These are phyloP conservation scores for Protodeltote pygarga DNA, from an alignment of 2,888 invertebrate genomes.

Conservation along the genomic window DNA sequence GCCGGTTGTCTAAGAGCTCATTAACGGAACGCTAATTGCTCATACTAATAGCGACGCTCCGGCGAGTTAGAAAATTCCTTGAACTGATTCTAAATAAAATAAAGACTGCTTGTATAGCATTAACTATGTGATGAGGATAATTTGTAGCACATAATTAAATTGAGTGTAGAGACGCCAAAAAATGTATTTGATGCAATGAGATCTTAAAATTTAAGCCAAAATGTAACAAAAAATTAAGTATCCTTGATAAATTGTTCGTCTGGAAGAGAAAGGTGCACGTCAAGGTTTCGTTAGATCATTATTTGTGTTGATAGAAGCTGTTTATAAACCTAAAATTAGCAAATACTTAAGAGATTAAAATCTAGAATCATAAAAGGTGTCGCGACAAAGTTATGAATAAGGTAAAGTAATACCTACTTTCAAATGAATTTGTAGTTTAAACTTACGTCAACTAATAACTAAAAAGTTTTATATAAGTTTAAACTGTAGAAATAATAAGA, in stretches of 20 bases:
- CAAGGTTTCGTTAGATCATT: conserved; percentile 43
- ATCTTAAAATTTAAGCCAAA: conserved; percentile 7
- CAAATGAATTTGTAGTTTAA: too few species aligned
- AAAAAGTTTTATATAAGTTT: conserved; percentile 46
- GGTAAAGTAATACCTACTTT: too few species aligned
- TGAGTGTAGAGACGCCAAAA: conserved; percentile 5
- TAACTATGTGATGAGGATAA: conserved; percentile 40
- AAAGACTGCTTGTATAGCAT: conserved; percentile 60
- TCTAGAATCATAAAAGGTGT: background rate
- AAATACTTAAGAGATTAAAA: background rate
- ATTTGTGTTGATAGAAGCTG: conserved; percentile 19
- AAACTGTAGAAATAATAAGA: conserved; percentile 64
- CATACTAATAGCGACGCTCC: conserved; percentile 77
- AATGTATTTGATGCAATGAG: conserved; percentile 14
- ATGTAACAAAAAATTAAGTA: conserved; percentile 20
- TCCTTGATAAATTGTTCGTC: conserved; percentile 45
- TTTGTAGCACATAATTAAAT: conserved; percentile 32
- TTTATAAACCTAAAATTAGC: conserved; percentile 2
- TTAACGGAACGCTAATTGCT: conserved; percentile 82
- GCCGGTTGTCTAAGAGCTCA: conserved; percentile 74
- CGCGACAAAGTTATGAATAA: background rate
- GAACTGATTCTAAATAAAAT: conserved; percentile 76
- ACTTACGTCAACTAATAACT: conserved; percentile 17
- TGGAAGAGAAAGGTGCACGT: conserved; percentile 40
- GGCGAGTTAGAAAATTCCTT: conserved; percentile 78